phyloP scores from a whole-genome alignment of 1,140 invertebrate genomes.

The Cydia pomonella region DNA sequence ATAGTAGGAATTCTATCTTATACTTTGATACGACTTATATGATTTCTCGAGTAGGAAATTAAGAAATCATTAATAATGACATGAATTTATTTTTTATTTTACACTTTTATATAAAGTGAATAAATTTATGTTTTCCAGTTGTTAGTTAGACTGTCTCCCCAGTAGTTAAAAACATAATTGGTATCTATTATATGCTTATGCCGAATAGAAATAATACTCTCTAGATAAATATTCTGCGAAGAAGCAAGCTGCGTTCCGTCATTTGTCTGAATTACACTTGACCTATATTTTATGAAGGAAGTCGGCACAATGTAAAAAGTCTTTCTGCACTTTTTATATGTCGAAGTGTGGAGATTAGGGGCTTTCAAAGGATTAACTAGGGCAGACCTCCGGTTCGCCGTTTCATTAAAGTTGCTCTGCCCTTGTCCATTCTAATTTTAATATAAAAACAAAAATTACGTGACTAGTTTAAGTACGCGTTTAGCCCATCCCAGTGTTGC shows the following conservation, averaged over 20 bases:
- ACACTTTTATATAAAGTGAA: too few species aligned
- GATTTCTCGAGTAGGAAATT: too few species aligned
- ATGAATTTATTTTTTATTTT: too few species aligned
- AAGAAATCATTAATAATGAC: too few species aligned
- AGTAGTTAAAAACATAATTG: too few species aligned
- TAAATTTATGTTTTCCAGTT: too few species aligned
- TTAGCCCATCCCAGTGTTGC: neutral
- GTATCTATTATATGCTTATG: neutral
- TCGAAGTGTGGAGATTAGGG: slow-evolving; percentile 49
- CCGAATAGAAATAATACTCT: slow-evolving; percentile 28
- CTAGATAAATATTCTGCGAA: slow-evolving; percentile 27
- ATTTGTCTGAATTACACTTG: slow-evolving; percentile 36
- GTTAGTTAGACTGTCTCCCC: too few species aligned
- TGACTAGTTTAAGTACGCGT: slow-evolving; percentile 42
- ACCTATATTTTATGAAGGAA: slow-evolving; percentile 36
- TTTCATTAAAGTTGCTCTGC: slow-evolving; percentile 58
- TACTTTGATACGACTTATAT: too few species aligned
- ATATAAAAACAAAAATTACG: slow-evolving; percentile 50
- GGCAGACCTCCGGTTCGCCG: slow-evolving; percentile 46
- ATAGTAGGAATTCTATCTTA: too few species aligned
- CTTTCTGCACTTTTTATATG: slow-evolving; percentile 34
- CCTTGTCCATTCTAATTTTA: slow-evolving; percentile 45
- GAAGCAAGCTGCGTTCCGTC: slow-evolving; percentile 38
- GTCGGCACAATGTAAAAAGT: slow-evolving; percentile 37
- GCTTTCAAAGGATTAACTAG: slow-evolving; percentile 58